Percentiles rank a stretch among this genome's conserved stretches.
Evolutionary conservation across 37 sponge, comb jelly and placozoan genomes (phyloP).

Genomic region (Dysidea cf. avara): DNA sequence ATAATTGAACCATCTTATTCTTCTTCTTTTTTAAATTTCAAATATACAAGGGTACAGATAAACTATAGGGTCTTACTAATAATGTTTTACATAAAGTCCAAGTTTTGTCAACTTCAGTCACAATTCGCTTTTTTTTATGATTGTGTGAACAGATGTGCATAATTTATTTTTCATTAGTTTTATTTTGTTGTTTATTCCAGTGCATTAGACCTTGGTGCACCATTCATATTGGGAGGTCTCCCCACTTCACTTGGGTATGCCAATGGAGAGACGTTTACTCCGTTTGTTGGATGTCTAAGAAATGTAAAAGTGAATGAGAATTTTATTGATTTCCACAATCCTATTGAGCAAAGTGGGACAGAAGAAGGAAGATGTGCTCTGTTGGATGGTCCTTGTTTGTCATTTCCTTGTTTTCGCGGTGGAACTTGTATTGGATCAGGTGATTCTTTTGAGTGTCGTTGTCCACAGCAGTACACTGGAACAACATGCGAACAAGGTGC

Average conservation of each 20-base stretch:
- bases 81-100: too few species aligned
- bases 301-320: constrained; percentile 39
- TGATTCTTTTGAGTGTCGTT: constrained; percentile 31
- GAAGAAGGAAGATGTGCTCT: neutral
- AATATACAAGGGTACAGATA: too few species aligned
- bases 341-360: constrained; percentile 15
- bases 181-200: constrained; percentile 26
- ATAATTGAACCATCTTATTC: too few species aligned
- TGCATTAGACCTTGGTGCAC: constrained; percentile 57
- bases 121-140: too few species aligned
- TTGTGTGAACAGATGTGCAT: too few species aligned
- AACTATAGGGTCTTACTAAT: too few species aligned
- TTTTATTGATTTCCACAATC: constrained; percentile 43
- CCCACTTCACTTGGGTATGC: constrained; percentile 8
- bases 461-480: constrained; percentile 42
- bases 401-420: constrained; percentile 43
- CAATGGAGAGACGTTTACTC: neutral
- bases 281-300: constrained; percentile 60
- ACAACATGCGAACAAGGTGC: constrained; percentile 49
- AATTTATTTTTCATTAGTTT: too few species aligned
- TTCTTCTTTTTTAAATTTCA: too few species aligned
- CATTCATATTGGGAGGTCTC: constrained; percentile 41
- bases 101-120: too few species aligned
- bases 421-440: constrained; percentile 58
- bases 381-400: constrained; percentile 28